Base-by-base conservation (phyloP, 2,888 invertebrate species). In the Lumbricus terrestris region DNA sequence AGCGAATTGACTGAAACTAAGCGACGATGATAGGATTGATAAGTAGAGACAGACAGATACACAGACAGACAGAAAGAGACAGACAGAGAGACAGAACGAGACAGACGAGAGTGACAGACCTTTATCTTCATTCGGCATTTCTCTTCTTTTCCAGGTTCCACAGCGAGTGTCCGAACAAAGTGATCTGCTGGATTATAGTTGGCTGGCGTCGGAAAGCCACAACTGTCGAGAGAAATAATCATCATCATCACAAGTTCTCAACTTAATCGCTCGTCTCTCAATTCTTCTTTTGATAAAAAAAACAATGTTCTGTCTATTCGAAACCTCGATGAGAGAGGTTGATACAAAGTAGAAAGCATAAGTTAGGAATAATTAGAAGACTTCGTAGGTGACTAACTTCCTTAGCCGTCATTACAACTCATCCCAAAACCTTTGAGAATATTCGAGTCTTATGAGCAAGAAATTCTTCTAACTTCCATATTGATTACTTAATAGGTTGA, bases 131-230 rank as follows among this genome's bases (percentile, higher is more conserved):
- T 42, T 34, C 96, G 96, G 88, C 98, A 98, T 18, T 97, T 96
- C 88, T 96, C 96, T 95, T 98, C 98, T 29, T 97, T 96, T 0
- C 97, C 97, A 0, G 98, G 98, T 1, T 97, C 96, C 2, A 98
- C 97, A 0, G 98, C 98, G 92, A 98, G 95, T 4, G 97, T 96
- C 94, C 98, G 97, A 89, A 99, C 97, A 95, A 97, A 98, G 95
- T 97, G 98, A 95, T 99, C 98, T 15, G 94, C 94, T 11, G 94
- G 94, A 89, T 94, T 94, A 91, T 93, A 94, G 92, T 94, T 94
- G 23, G 89, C 90, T 11, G 94, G 94, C 89, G 93, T 93, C 0
- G 91, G 92, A 90, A 92, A 92, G 23, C 92, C 92, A 34, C 91
- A 89, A 13, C 93, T 93, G 91, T n/a, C 5, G 16, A 6, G 29